phyloP scores from a whole-genome alignment of 2,113 vertebrate genomes.

The Megaptera novaeangliae region DNA sequence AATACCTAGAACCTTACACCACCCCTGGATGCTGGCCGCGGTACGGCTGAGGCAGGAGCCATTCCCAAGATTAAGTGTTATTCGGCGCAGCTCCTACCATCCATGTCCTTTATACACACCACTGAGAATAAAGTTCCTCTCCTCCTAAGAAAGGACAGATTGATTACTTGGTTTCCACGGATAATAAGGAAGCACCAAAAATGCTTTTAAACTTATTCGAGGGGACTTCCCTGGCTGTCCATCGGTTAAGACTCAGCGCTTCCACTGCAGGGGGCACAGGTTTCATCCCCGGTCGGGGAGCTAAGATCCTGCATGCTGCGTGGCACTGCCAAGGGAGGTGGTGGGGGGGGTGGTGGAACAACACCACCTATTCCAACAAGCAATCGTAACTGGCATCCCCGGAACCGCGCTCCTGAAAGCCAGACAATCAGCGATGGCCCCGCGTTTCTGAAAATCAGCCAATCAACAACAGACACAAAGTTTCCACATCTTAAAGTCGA shows the following conservation, averaged over 20 bases:
- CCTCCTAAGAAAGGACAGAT: neutral
- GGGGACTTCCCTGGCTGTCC: no score
- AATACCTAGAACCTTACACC: neutral
- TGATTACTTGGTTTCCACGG: neutral
- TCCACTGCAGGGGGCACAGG: no score
- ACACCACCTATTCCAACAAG: neutral
- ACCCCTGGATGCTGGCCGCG: no score
- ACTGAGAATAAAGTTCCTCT: neutral
- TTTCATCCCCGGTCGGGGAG: no score
- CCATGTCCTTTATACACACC: neutral
- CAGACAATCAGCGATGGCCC: neutral
- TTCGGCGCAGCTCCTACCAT: neutral
- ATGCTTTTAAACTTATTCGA: neutral
- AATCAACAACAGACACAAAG: neutral
- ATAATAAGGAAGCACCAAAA: neutral
- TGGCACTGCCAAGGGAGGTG: no score
- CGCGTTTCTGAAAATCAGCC: neutral
- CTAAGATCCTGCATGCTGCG: no score
- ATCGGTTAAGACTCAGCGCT: no score
- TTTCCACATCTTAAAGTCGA: accelerated
- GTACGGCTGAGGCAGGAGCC: neutral
- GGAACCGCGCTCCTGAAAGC: neutral
- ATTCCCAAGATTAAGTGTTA: neutral
- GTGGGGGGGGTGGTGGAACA: accelerated
- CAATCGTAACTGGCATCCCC: neutral